Evolutionary conservation across 2,797 vertebrate species (phyloP).

Genomic region (Trematomus bernacchii): DNA sequence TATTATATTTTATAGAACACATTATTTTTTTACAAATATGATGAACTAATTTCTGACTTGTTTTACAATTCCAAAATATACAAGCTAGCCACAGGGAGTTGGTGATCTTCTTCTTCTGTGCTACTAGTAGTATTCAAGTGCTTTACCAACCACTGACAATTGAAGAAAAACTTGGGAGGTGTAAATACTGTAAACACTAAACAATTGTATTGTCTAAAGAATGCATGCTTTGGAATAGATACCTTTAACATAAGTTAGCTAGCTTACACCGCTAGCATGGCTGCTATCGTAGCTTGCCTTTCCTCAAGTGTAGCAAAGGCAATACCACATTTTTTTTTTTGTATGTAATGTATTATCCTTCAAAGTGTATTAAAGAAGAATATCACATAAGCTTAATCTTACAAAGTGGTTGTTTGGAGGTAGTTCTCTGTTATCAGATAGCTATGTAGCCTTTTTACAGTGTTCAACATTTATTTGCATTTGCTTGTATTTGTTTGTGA

Average conservation of each 20-base stretch:
- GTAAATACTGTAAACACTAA: not conserved
- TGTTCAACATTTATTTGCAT: not conserved
- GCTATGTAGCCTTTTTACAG: not conserved
- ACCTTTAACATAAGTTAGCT: not conserved
- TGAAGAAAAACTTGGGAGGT: not conserved
- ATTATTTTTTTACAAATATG: not conserved
- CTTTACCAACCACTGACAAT: not conserved
- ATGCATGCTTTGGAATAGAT: not conserved
- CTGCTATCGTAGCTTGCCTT: not conserved
- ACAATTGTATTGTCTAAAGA: not conserved
- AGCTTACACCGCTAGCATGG: not conserved
- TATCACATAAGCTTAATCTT: not conserved
- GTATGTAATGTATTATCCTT: not conserved
- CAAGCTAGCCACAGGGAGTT: slow-evolving; percentile 13
- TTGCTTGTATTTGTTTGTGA: not conserved
- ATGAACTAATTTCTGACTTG: not conserved
- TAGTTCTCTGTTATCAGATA: slow-evolving; percentile 10
- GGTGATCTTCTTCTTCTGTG: slow-evolving; percentile 3
- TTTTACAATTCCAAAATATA: slow-evolving; percentile 7
- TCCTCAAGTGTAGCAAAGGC: not conserved
- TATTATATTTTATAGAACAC: not conserved
- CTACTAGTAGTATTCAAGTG: not conserved
- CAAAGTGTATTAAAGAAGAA: not conserved
- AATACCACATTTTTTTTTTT: too few species aligned
- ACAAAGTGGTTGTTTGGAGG: slow-evolving; percentile 20